phyloP scores from a whole-genome alignment of 1,140 invertebrate species.

The Drosophila chauvacae region DNA sequence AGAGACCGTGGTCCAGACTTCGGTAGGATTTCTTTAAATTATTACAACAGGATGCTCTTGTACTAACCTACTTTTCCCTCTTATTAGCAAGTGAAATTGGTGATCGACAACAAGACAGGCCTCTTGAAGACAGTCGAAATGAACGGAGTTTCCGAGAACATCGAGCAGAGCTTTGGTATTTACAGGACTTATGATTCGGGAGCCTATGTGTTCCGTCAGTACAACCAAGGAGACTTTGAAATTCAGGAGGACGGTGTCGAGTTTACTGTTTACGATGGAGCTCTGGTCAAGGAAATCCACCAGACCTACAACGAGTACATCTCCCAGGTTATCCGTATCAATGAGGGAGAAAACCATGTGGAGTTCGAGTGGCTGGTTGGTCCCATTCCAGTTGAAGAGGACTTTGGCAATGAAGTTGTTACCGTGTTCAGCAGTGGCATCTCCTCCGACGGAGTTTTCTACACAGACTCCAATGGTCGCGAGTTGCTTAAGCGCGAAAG shows the following conservation, averaged over 20 bases:
- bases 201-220: constrained; percentile 94
- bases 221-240: constrained; percentile 71
- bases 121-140: constrained; percentile 86
- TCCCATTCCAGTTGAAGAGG: constrained; percentile 93
- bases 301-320: constrained; percentile 91
- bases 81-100: constrained; percentile 47
- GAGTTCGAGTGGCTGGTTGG: constrained; percentile 98
- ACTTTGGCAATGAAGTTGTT: constrained; percentile 93
- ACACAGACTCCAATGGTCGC: constrained; percentile 97
- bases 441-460: constrained; percentile 89
- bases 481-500: constrained; percentile 91
- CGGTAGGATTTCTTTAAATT: constrained; percentile 26
- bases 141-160: constrained; percentile 76
- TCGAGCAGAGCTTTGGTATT: constrained; percentile 90
- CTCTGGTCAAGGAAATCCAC: constrained; percentile 93
- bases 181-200: constrained; percentile 92
- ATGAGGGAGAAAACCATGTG: constrained; percentile 87
- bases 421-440: constrained; percentile 89
- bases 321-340: constrained; percentile 92
- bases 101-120: constrained; percentile 74
- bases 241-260: constrained; percentile 84
- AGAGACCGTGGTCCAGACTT: constrained; percentile 58
- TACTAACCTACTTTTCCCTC: neutral
- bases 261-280: constrained; percentile 86
- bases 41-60: neutral